Conservation (phyloP, 1,140 invertebrate species). For the Wasmannia auropunctata region DNA sequence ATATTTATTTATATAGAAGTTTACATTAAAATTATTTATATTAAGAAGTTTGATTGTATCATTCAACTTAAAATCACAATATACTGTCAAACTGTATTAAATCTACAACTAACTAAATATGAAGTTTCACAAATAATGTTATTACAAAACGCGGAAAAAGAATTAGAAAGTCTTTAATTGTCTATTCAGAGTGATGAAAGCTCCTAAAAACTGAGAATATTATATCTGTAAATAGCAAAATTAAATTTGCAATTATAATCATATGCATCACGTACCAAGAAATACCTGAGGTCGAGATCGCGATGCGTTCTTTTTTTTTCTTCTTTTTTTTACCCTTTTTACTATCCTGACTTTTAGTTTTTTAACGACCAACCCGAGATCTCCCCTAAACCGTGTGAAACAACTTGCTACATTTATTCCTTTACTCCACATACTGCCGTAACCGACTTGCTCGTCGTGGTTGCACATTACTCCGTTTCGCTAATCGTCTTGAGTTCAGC, state of each 20-base stretch:
- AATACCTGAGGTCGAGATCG: neutral
- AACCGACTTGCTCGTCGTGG: constrained; percentile 45
- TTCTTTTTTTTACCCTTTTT: constrained; percentile 1
- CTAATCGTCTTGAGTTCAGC: constrained; percentile 64
- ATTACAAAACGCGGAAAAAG: neutral
- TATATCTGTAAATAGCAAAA: neutral
- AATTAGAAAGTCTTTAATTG: neutral
- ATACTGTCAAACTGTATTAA: neutral
- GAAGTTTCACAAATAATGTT: neutral
- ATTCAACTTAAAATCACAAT: neutral
- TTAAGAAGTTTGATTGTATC: neutral
- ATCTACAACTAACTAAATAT: neutral
- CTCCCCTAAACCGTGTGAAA: constrained; percentile 25
- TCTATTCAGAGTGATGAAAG: neutral
- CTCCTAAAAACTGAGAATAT: neutral
- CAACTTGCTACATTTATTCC: constrained; percentile 16
- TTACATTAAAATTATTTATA: no score
- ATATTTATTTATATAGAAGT: no score
- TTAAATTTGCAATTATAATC: neutral
- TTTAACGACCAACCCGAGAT: constrained; percentile 46
- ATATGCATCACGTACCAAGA: neutral
- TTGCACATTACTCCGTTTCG: constrained; percentile 32
- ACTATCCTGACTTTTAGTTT: constrained; percentile 1
- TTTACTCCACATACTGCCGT: constrained; percentile 8
- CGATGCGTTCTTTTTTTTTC: neutral